Conservation (phyloP, 2,888 invertebrate species). For the Agrochola litura region DNA sequence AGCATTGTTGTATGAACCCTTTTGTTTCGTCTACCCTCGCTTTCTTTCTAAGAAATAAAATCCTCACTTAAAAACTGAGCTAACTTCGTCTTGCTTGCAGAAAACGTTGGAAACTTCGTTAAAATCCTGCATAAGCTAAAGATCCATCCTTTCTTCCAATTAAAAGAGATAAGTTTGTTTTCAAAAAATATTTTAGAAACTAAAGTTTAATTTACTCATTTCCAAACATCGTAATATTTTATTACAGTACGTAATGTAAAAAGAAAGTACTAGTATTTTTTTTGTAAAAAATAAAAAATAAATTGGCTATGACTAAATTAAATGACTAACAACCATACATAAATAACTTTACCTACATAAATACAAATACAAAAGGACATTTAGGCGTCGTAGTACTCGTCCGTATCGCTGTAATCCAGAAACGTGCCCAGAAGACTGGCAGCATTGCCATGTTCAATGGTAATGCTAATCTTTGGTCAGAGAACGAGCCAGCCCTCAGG, state of each 20-base stretch:
- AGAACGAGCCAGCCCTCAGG: neutral
- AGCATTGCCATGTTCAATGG: neutral
- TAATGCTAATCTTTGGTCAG: neutral
- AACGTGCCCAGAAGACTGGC: neutral
- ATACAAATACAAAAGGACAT: neutral
- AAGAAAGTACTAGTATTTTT: too few relatives aligned
- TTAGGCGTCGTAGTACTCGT: neutral
- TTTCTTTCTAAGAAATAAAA: constrained; percentile 37
- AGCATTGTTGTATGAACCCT: constrained; percentile 12
- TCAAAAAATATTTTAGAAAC: neutral
- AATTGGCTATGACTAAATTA: too few relatives aligned
- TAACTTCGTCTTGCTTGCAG: constrained; percentile 29
- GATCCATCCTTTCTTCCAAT: constrained; percentile 19
- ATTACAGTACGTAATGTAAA: neutral
- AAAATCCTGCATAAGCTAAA: constrained; percentile 12
- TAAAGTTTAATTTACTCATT: neutral
- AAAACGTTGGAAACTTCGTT: constrained; percentile 23
- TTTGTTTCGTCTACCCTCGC: constrained; percentile 8
- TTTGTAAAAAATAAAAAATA: too few relatives aligned
- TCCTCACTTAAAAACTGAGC: constrained; percentile 20
- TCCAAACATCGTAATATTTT: neutral
- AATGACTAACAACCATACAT: too few relatives aligned
- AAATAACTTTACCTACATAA: too few relatives aligned
- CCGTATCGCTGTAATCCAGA: neutral
- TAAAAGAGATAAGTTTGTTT: neutral